Base-by-base conservation (phyloP, 2,888 invertebrate genomes). In the Hyles lineata region DNA sequence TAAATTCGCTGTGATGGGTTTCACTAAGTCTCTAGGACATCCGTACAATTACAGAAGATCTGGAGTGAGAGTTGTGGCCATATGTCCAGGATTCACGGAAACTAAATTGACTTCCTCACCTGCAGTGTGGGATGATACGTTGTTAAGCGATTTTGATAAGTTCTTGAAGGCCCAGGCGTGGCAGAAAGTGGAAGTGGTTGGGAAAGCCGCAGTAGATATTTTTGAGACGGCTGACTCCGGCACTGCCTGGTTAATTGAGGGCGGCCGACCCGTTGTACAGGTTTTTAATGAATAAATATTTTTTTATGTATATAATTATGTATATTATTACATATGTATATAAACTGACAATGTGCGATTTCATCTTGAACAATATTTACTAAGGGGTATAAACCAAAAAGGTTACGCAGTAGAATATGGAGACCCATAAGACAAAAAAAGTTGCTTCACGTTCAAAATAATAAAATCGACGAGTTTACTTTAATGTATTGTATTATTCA, bases 201-300 rank as follows among this genome's bases (percentile, higher is more conserved):
- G 87, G 0, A 82, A 83, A 32, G 89, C 87, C 6, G 87, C 86
- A 0, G 85, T 87, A 8, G 87, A 89, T 11, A 76, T 89, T 0
- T 89, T 87, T 35, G 86, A 89, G 72, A 87, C 86, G 61, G 95
- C 91, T 5, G 88, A 90, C 17, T 95, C 92, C 81, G 95, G 95
- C 0, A 93, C 95, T 2, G 92, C 95, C 0, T 96, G 95, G 95
- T 86, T 95, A 32, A 89, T 92, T 25, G 95, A 95, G 83, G 95
- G 91, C 2, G 87, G 85, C 0, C 83, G 89, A 72, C 90, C 91
- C 4, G 85, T 70, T 4, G 25, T 5, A 15, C 55, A 55, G n/a
- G 55, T 70, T 6, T 70, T 55, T n/a, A 55, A 55, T 32, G 55
- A 70, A 32, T 43, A 43, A 63, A n/a, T 11, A 2, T 6, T 6